Percentiles rank a stretch among this genome's conserved stretches.
Evolutionary conservation across 2,888 invertebrate species (phyloP).

Genomic region (Oscheius myriophilus): DNA sequence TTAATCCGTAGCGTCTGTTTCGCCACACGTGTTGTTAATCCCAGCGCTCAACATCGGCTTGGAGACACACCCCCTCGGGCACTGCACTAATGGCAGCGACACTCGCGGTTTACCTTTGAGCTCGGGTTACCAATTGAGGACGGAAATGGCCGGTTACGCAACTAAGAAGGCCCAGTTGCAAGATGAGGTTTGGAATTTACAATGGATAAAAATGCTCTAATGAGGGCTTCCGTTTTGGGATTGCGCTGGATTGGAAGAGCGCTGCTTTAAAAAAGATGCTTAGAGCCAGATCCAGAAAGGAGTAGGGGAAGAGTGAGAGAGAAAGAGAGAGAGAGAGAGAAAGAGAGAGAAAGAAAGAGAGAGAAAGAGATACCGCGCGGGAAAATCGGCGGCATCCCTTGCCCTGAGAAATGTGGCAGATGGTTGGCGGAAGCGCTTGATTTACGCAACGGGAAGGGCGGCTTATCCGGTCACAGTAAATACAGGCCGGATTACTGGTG

Average conservation of each 20-base stretch:
- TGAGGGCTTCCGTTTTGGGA: no score
- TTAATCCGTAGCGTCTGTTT: slow-evolving; percentile 21
- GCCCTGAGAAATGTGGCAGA: slow-evolving; percentile 18
- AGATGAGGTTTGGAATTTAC: no score
- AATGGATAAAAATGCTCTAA: no score
- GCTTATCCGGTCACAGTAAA: slow-evolving; percentile 18
- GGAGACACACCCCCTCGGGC: slow-evolving; percentile 3
- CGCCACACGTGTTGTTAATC: slow-evolving; percentile 27
- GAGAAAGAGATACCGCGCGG: neutral
- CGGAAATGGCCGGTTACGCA: slow-evolving; percentile 14
- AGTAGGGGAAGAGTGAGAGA: neutral
- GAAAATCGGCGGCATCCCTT: neutral
- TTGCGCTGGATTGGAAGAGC: no score
- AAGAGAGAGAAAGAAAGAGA: neutral
- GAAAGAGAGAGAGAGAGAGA: neutral
- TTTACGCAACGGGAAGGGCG: slow-evolving; percentile 25
- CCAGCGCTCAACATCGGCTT: slow-evolving; percentile 16
- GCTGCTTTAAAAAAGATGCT: neutral
- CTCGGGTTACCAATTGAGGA: slow-evolving; percentile 12
- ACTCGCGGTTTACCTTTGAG: no score
- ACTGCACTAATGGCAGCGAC: slow-evolving; percentile 18
- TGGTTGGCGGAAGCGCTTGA: slow-evolving; percentile 27
- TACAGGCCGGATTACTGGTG: slow-evolving; percentile 24
- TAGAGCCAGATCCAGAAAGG: no score
- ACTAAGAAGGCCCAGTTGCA: no score